These are phyloP conservation scores for Limnephilus marmoratus DNA, from an alignment of 2,888 invertebrate species.

Conservation along the genomic window DNA sequence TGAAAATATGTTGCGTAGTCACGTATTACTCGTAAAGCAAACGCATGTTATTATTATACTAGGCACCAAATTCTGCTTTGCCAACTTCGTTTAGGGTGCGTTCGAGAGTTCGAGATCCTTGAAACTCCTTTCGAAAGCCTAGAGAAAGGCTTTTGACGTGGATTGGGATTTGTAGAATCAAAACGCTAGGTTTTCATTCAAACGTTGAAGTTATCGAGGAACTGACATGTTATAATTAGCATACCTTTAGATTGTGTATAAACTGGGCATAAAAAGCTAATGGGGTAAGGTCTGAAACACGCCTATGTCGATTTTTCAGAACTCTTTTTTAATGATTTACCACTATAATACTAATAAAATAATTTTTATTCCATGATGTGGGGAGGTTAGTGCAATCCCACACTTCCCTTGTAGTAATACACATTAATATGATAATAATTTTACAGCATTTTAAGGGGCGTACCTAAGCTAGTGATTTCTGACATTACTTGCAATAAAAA, in stretches of 20 bases:
- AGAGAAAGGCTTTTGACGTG: neutral
- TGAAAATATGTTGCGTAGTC: neutral
- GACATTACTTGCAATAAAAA: too few species aligned
- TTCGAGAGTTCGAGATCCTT: neutral
- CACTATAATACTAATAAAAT: too few species aligned
- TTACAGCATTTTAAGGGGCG: too few species aligned
- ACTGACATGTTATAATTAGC: neutral
- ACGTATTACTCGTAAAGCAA: neutral
- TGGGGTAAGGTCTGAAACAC: too few species aligned
- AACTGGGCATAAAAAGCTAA: neutral
- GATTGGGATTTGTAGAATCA: neutral
- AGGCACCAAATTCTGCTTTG: neutral
- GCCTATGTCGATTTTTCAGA: too few species aligned
- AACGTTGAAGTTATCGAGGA: neutral
- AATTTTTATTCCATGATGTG: too few species aligned
- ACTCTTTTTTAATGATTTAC: too few species aligned
- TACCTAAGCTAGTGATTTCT: too few species aligned
- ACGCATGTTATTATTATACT: neutral
- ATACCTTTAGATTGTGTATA: neutral
- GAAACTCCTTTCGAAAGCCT: neutral
- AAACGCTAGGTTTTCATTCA: neutral
- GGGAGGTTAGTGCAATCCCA: too few species aligned
- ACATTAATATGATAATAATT: too few species aligned
- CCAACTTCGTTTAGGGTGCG: neutral
- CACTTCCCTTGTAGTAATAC: too few species aligned